Evolutionary conservation across 2,888 invertebrate species (phyloP).

Genomic region (Eudemis profundana): DNA sequence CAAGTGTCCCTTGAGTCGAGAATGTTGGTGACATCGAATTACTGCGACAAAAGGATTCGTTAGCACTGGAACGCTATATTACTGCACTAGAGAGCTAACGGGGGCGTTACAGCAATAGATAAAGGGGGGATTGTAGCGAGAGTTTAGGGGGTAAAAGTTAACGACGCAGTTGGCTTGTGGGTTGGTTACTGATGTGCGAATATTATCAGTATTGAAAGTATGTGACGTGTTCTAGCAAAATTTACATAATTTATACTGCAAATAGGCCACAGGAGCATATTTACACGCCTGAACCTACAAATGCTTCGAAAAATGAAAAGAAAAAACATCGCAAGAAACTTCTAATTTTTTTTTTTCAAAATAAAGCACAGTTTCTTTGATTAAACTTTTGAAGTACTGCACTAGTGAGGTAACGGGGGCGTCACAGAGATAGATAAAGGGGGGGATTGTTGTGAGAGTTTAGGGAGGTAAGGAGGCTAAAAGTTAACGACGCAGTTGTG

Average conservation of each 20-base stretch:
- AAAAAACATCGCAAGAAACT: no score
- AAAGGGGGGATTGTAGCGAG: not conserved
- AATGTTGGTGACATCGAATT: slow-evolving; percentile 1
- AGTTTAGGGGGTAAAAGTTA: not conserved
- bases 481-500: not conserved
- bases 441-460: not conserved
- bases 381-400: no score
- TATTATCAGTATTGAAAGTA: no score
- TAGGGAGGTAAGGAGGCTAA: not conserved
- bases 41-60: slow-evolving; percentile 28
- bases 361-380: no score
- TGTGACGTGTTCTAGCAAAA: no score
- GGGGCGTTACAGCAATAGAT: slow-evolving; percentile 18
- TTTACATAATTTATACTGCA: no score
- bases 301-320: no score
- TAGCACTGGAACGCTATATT: slow-evolving; percentile 17
- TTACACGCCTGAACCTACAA: no score
- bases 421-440: slow-evolving; percentile 19
- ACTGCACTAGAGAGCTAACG: slow-evolving; percentile 18
- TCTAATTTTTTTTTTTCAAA: no score
- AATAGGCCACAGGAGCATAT: no score
- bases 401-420: slow-evolving; percentile 10
- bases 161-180: no score
- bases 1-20: not conserved
- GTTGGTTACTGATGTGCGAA: no score